phyloP scores from a whole-genome alignment of 2,113 vertebrate genomes.

The Stegostoma tigrinum region DNA sequence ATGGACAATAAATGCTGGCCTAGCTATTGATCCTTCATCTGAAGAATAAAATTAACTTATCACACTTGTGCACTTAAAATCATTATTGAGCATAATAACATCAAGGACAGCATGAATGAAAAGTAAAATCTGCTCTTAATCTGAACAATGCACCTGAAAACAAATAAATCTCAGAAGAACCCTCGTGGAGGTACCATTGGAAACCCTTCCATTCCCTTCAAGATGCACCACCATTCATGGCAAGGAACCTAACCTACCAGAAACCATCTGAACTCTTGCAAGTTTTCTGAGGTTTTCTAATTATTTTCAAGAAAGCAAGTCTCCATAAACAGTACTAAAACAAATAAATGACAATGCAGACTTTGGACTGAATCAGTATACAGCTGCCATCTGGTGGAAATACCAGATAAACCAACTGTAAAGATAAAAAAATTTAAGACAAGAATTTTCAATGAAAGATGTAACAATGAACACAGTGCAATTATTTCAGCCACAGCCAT shows the following conservation, averaged over 20 bases:
- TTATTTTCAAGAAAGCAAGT: neutral
- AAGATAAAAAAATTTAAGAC: neutral
- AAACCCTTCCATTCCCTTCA: neutral
- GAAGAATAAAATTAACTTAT: neutral
- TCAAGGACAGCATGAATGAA: neutral
- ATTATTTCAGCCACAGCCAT: neutral
- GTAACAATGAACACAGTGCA: neutral
- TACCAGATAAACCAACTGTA: neutral
- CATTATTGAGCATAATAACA: neutral
- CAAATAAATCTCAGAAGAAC: neutral
- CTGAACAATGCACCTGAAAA: neutral
- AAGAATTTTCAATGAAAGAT: neutral
- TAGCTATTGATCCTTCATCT: too few species aligned
- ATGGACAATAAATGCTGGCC: too few species aligned
- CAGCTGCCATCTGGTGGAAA: conserved; percentile 25
- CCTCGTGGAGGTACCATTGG: neutral
- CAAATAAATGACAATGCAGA: neutral
- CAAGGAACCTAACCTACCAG: neutral
- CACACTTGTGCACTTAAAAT: neutral
- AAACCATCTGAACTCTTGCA: neutral
- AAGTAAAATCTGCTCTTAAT: neutral
- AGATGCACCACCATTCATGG: neutral
- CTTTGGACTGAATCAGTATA: neutral
- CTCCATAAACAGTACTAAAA: neutral
- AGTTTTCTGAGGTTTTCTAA: neutral